A percentile compares a stretch with the other conserved stretches of the same genome.
phyloP scores from a whole-genome alignment of 2,888 invertebrate species.

The Ornithoptera priamus region DNA sequence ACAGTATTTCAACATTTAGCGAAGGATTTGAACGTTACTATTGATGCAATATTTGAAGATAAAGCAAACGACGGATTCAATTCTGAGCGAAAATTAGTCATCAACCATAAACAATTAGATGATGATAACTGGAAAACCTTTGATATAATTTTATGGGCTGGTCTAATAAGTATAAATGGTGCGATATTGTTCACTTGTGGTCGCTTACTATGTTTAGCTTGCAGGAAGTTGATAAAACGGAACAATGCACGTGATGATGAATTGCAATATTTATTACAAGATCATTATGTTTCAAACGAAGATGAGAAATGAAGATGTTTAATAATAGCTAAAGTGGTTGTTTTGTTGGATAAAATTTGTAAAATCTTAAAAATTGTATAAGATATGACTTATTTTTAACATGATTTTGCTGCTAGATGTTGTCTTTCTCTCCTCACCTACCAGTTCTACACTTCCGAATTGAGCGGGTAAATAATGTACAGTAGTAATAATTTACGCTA shows the following conservation, averaged over 20 bases:
- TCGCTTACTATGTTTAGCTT: conserved; percentile 30
- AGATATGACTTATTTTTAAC: no score
- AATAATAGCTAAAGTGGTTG: no score
- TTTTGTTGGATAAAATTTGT: no score
- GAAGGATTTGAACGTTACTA: conserved; percentile 63
- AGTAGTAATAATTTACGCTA: no score
- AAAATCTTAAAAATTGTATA: no score
- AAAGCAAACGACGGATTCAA: conserved; percentile 31
- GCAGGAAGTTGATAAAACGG: conserved; percentile 12
- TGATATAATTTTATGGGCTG: conserved; percentile 48
- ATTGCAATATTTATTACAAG: conserved; percentile 17
- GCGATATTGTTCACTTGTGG: conserved; percentile 38
- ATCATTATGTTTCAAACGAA: conserved; percentile 1
- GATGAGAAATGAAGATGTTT: background rate
- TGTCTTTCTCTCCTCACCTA: no score
- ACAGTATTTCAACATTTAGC: conserved; percentile 78
- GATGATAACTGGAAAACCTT: conserved; percentile 45
- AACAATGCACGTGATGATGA: conserved; percentile 32
- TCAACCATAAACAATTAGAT: conserved; percentile 18
- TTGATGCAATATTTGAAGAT: conserved; percentile 40
- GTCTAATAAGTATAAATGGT: conserved; percentile 39
- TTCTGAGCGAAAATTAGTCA: background rate
- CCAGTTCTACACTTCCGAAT: no score
- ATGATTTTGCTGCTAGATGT: no score
- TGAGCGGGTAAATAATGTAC: no score